Base-by-base conservation (phyloP, 2,888 invertebrate genomes). In the Neoitamus cyanurus region DNA sequence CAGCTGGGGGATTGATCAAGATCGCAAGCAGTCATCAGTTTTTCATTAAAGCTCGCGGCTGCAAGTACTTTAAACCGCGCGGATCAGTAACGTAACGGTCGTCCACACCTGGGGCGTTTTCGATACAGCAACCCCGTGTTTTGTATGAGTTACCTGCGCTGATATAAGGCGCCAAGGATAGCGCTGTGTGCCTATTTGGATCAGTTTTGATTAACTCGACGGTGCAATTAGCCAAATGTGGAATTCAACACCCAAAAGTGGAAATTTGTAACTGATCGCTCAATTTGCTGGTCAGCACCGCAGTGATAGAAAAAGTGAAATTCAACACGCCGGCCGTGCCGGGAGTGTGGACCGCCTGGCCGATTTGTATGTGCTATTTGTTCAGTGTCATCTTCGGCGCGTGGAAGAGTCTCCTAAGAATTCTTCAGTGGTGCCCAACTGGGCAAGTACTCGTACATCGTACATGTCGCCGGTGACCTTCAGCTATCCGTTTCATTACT, bases 11-110 rank as follows among this genome's bases (percentile, higher is more conserved):
- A 37, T 37, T 20, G 20, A 75, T 75, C 15, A 75, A 75, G 28
- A 75, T 75, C 42, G 42, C 75, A 5, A 13, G 28, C 28, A 75
- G 37, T 42, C 42, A 75, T 42, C 75, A 75, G 75, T 75, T 37
- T 75, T 46, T 7, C 42, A 42, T 42, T 75, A 42, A 28, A 75
- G 42, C 42, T 75, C 13, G 75, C 42, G 42, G 42, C 13, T 75
- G 20, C 28, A 42, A 28, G 75, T 75, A 25, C 42, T 75, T 34
- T n/a, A 20, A 42, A n/a, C 42, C 34, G 75, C 58, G 58, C 9
- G 58, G 13, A 25, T 20, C 25, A 58, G 37, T 75, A 75, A 75
- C 36, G 37, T 75, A 75, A 75, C 36, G 25, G 75, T 75, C 75
- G 46, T 25, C 28, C 42, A 42, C 42, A 73, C 36, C 28, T 75